Conservation (phyloP, 2,888 invertebrate genomes). For the Chrysina gloriosa region DNA sequence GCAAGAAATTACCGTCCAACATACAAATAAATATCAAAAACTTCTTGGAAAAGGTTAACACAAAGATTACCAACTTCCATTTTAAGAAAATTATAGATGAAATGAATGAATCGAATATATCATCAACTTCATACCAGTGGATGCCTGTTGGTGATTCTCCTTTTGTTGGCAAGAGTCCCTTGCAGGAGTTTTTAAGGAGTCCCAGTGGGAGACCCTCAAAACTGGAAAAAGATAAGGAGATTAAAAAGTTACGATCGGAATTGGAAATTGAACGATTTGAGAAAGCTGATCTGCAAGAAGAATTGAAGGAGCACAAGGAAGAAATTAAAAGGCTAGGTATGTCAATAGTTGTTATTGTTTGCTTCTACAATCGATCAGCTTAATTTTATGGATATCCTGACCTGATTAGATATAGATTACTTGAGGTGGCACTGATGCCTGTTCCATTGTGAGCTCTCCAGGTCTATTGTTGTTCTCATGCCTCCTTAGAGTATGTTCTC, state of each 20-base stretch:
- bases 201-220: constrained; percentile 48
- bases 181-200: constrained; percentile 59
- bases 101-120: constrained; percentile 51
- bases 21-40: constrained; percentile 58
- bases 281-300: constrained; percentile 72
- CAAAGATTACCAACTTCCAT: constrained; percentile 52
- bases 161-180: constrained; percentile 50
- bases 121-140: constrained; percentile 44
- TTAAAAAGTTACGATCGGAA: constrained; percentile 69
- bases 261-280: constrained; percentile 74
- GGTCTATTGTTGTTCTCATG: too few species aligned
- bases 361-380: not conserved
- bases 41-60: constrained; percentile 57
- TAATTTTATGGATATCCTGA: too few species aligned
- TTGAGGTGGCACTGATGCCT: too few species aligned
- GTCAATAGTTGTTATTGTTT: constrained; percentile 38
- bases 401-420: too few species aligned
- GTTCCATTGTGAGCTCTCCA: too few species aligned
- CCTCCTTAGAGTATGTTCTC: too few species aligned
- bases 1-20: constrained; percentile 54
- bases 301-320: constrained; percentile 68
- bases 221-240: constrained; percentile 62
- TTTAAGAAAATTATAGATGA: constrained; percentile 53
- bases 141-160: constrained; percentile 49
- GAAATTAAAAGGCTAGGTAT: constrained; percentile 69